Conservation (phyloP, 2,113 vertebrate species). For the Serranochromis macrocephalus region DNA sequence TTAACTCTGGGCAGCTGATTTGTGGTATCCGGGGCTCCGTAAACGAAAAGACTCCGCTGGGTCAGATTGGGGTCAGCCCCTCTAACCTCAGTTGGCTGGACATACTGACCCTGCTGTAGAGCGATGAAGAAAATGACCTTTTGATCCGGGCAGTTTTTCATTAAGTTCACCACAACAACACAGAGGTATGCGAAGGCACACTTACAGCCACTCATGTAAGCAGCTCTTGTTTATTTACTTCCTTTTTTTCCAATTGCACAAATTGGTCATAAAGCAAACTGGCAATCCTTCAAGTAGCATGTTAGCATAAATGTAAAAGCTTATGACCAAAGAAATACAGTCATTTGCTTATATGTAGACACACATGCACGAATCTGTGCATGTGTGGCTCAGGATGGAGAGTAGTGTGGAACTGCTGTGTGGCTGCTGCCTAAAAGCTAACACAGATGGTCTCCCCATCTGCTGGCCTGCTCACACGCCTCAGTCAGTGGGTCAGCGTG, state of each 20-base stretch:
- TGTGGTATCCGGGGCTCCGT: conserved; percentile 5
- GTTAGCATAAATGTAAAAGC: neutral
- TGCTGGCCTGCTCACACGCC: conserved; percentile 24
- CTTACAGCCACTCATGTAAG: neutral
- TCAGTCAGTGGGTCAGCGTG: conserved; percentile 27
- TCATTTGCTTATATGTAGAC: neutral
- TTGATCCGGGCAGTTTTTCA: neutral
- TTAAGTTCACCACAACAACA: neutral
- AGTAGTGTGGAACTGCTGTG: conserved; percentile 6
- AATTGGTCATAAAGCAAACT: neutral
- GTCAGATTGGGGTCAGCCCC: conserved; percentile 23
- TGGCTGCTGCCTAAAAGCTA: conserved; percentile 19
- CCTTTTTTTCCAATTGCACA: neutral
- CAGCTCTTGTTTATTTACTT: neutral
- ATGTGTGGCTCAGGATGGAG: conserved; percentile 6
- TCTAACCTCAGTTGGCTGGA: conserved; percentile 2
- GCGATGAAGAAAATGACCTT: neutral
- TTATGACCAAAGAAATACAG: neutral
- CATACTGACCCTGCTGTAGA: neutral
- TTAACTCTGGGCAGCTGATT: conserved; percentile 29
- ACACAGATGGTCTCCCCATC: conserved; percentile 54
- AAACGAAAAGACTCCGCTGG: neutral
- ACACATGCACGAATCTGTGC: neutral
- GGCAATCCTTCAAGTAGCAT: neutral
- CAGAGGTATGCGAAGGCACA: neutral